A percentile compares a stretch with the other conserved stretches of the same genome.
These are phyloP conservation scores for Cosmia pyralina DNA, from an alignment of 2,888 invertebrate genomes.

Conservation along the genomic window DNA sequence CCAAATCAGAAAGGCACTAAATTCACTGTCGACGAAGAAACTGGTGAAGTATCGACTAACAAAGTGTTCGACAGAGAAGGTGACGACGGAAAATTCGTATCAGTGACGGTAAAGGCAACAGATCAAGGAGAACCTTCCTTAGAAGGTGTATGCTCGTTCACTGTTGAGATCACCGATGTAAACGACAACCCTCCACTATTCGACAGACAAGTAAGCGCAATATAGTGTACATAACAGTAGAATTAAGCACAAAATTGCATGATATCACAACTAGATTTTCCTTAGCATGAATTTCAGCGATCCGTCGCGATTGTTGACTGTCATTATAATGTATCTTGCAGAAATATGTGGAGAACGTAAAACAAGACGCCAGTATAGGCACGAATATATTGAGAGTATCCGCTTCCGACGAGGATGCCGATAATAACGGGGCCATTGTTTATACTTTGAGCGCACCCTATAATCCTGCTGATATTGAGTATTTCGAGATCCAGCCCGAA, in stretches of 20 bases:
- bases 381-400: conserved; percentile 98
- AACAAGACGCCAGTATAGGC: conserved; percentile 98
- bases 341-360: conserved; percentile 99
- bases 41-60: conserved; percentile 98
- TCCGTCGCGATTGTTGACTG: conserved; percentile 65
- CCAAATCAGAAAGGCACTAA: conserved; percentile 98
- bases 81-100: conserved; percentile 98
- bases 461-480: conserved; percentile 97
- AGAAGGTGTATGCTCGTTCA: conserved; percentile 99
- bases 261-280: conserved; percentile 66
- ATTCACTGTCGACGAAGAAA: conserved; percentile 98
- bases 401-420: conserved; percentile 99
- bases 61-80: conserved; percentile 99
- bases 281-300: conserved; percentile 73
- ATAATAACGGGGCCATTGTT: conserved; percentile 98
- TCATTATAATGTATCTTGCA: conserved; percentile 87
- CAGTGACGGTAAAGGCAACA: conserved; percentile 98
- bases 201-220: conserved; percentile 95
- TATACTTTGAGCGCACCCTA: conserved; percentile 97
- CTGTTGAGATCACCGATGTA: conserved; percentile 98
- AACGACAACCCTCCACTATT: conserved; percentile 99
- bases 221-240: conserved; percentile 65
- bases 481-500: conserved; percentile 98
- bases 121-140: conserved; percentile 99
- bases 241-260: conserved; percentile 74